Evolutionary conservation across 2,797 vertebrate genomes (phyloP).

Genomic region (Oceanodroma leucorhoa): DNA sequence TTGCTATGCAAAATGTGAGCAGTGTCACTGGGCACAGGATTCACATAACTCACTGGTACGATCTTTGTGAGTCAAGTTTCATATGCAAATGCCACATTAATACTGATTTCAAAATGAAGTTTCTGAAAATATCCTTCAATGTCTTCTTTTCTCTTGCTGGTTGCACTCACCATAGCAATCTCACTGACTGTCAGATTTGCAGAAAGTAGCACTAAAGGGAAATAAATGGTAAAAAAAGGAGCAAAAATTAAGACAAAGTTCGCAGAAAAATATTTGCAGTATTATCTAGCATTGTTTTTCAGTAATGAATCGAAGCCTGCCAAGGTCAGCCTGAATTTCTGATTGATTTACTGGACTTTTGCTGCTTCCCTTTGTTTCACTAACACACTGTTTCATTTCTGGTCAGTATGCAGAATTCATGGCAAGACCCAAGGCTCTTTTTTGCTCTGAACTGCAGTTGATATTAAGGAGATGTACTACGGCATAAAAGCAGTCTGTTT

Average conservation of each 20-base stretch:
- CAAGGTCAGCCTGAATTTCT: neutral
- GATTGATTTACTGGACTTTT: neutral
- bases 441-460: neutral
- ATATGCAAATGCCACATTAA: neutral
- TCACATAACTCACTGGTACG: neutral
- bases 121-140: neutral
- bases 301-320: neutral
- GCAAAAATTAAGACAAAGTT: neutral
- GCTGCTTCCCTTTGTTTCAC: neutral
- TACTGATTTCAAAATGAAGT: neutral
- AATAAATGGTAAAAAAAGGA: neutral
- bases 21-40: neutral
- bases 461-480: neutral
- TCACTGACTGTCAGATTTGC: neutral
- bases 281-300: neutral
- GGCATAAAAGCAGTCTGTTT: neutral
- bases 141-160: neutral
- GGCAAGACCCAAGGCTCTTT: neutral
- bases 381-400: neutral
- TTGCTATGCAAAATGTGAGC: neutral
- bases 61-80: neutral
- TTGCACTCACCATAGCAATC: neutral
- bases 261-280: neutral
- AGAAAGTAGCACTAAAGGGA: neutral
- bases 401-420: neutral